Evolutionary conservation across 2,797 vertebrate genomes (phyloP).

Genomic region (Coranthus polyacanthus): DNA sequence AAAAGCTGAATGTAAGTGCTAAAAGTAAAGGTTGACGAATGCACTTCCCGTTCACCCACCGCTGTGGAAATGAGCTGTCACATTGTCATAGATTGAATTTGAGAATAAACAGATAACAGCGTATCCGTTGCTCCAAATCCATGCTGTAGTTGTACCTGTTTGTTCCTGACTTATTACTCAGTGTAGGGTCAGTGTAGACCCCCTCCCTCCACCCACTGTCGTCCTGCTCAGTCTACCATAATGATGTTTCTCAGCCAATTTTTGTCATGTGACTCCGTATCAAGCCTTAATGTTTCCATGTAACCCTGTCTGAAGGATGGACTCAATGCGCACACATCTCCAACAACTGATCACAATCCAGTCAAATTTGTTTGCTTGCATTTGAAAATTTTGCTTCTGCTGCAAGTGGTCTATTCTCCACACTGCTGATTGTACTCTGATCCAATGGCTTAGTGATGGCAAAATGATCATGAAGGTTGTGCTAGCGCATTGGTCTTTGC

Average conservation of each 20-base stretch:
- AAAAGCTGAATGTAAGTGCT: too few relatives aligned
- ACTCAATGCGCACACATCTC: conserved; percentile 26
- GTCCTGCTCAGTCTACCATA: conserved; percentile 46
- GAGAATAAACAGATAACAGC: not conserved
- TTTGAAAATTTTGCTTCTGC: conserved; percentile 72
- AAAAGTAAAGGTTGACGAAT: too few relatives aligned
- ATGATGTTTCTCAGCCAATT: conserved; percentile 47
- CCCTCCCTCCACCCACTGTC: conserved; percentile 22
- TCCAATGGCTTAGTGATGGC: conserved; percentile 56
- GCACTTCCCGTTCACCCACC: too few relatives aligned
- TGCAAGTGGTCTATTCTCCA: conserved; percentile 53
- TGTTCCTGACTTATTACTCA: conserved; percentile 1
- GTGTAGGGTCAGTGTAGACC: conserved; percentile 23
- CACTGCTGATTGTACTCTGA: conserved; percentile 53
- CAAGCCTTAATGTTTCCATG: conserved; percentile 47
- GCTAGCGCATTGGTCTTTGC: conserved; percentile 62
- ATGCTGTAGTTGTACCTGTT: conserved; percentile 2
- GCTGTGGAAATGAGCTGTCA: not conserved
- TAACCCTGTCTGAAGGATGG: conserved; percentile 47
- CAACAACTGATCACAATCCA: conserved; percentile 41
- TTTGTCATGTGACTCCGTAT: conserved; percentile 48
- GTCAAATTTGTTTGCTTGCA: conserved; percentile 63
- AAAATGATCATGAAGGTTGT: conserved; percentile 60
- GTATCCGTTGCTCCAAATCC: conserved; percentile 1
- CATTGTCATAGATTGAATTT: too few relatives aligned